These are phyloP conservation scores for Apomyelois bistriatella DNA, from an alignment of 2,888 invertebrate genomes.

Conservation along the genomic window DNA sequence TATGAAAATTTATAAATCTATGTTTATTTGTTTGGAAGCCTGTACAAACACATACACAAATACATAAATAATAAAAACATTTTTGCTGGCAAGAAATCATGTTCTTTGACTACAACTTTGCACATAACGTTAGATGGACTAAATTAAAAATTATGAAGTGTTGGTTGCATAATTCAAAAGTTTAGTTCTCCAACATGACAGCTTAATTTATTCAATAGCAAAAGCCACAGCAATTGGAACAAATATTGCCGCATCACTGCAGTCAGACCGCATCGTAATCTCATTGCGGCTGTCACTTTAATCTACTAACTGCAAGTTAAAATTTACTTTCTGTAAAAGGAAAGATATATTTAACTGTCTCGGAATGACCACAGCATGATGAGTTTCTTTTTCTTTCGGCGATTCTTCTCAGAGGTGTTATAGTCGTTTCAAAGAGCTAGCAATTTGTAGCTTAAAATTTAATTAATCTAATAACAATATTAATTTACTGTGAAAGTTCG, in stretches of 20 bases:
- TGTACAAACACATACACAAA: no score
- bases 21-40: no score
- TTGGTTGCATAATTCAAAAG: background rate
- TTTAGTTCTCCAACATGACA: background rate
- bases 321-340: conserved; percentile 4
- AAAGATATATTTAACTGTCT: conserved; percentile 3
- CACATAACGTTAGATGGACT: background rate
- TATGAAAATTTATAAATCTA: no score
- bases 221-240: background rate
- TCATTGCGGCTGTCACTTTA: conserved; percentile 9
- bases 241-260: conserved; percentile 1
- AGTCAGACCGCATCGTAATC: conserved; percentile 2
- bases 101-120: background rate
- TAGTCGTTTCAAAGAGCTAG: no score
- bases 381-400: background rate
- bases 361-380: conserved; percentile 1
- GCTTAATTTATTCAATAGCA: conserved; percentile 2
- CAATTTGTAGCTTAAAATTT: no score
- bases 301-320: background rate
- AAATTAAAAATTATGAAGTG: background rate
- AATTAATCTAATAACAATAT: no score
- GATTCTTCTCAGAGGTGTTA: no score
- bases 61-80: no score
- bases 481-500: no score
- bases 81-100: no score